Conservation (phyloP, 2,888 invertebrate species). For the Agrotis ipsilon region DNA sequence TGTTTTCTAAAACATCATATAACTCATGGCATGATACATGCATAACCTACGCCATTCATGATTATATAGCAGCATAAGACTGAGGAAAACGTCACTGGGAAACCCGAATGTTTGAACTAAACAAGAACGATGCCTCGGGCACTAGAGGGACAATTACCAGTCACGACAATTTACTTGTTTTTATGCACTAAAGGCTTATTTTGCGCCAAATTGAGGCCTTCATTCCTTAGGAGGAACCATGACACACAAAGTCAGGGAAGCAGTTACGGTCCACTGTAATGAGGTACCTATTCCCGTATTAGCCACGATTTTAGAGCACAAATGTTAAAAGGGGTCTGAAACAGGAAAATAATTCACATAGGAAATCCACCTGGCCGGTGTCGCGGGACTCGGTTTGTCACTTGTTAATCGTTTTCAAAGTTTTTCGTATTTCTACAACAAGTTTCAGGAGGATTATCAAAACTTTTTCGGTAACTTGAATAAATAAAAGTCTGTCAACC, state of each 20-base stretch:
- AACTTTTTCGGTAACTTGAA: no score
- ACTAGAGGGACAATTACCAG: constrained; percentile 37
- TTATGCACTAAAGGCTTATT: constrained; percentile 18
- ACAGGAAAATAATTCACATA: no score
- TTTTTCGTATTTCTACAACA: not conserved
- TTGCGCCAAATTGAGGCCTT: not conserved
- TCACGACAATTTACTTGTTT: constrained; percentile 9
- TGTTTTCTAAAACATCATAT: constrained; percentile 1
- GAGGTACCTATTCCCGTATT: no score
- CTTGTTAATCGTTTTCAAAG: not conserved
- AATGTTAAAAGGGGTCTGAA: no score
- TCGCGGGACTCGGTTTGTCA: no score
- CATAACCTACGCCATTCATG: constrained; percentile 23
- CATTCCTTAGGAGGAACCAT: not conserved
- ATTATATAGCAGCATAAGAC: constrained; percentile 29
- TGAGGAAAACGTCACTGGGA: constrained; percentile 46
- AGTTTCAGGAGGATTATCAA: not conserved
- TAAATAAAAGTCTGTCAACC: not conserved
- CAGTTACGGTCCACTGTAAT: not conserved
- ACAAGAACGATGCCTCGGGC: constrained; percentile 16
- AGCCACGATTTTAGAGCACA: no score
- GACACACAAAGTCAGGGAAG: not conserved
- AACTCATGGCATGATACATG: constrained; percentile 33
- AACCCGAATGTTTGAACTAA: constrained; percentile 49
- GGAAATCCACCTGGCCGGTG: no score